Evolutionary conservation across 2,888 invertebrate species (phyloP).

Genomic region (Nomada hirtipes): DNA sequence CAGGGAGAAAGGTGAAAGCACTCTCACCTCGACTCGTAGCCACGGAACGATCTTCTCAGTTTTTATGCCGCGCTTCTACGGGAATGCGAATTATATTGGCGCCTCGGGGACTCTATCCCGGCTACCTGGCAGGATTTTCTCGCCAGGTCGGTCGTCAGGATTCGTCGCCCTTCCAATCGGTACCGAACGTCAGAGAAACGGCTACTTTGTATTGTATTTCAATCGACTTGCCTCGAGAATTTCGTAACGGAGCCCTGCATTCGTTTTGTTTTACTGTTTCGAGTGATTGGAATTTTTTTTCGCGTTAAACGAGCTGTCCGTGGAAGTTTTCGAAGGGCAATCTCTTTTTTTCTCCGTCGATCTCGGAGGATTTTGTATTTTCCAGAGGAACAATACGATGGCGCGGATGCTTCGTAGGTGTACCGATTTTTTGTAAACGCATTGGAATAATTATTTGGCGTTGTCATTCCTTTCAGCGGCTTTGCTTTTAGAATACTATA

Average conservation of each 20-base stretch:
- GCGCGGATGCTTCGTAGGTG: too few relatives aligned
- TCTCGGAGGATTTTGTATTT: too few relatives aligned
- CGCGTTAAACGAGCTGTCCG: too few relatives aligned
- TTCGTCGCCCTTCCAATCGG: conserved; percentile 17
- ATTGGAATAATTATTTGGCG: too few relatives aligned
- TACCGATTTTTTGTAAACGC: too few relatives aligned
- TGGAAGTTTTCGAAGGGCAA: too few relatives aligned
- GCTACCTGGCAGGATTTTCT: conserved; percentile 18
- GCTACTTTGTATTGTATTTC: conserved; percentile 11
- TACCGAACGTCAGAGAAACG: neutral
- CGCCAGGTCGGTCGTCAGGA: conserved; percentile 8
- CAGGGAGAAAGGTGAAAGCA: conserved; percentile 84
- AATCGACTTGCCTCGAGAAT: neutral
- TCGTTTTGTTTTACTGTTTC: too few relatives aligned
- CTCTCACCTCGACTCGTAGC: conserved; percentile 75
- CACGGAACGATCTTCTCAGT: conserved; percentile 63
- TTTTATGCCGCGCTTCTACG: conserved; percentile 56
- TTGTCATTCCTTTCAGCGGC: too few relatives aligned
- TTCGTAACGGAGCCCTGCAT: neutral
- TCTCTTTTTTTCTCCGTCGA: too few relatives aligned
- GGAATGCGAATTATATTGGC: conserved; percentile 37
- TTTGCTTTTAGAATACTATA: neutral
- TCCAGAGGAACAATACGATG: too few relatives aligned
- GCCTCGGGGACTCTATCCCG: conserved; percentile 46
- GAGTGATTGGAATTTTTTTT: too few relatives aligned